These are phyloP conservation scores for Epinephelus lanceolatus DNA, from an alignment of 2,113 vertebrate genomes.

Conservation along the genomic window DNA sequence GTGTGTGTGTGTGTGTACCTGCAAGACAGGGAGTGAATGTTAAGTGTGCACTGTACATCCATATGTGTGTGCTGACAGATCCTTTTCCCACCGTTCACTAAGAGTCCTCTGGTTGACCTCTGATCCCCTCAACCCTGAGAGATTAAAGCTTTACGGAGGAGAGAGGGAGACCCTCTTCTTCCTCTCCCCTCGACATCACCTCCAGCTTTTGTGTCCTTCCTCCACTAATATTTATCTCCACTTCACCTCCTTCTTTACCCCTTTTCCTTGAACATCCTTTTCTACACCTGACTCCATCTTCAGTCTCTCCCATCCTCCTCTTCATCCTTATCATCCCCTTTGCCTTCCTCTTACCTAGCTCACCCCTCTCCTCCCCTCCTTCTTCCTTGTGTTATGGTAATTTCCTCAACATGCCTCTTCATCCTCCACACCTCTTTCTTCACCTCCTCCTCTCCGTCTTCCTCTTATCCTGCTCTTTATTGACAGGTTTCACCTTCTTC, in stretches of 20 bases:
- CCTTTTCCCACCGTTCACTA: constrained; percentile 64
- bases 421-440: background rate
- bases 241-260: constrained; percentile 6
- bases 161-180: background rate
- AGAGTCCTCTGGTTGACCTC: constrained; percentile 63
- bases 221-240: background rate
- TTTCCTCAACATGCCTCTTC: constrained; percentile 15
- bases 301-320: background rate
- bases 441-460: background rate
- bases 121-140: constrained; percentile 51
- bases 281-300: constrained; percentile 1
- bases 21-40: background rate
- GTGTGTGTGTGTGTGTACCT: background rate
- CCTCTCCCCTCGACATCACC: constrained; percentile 1
- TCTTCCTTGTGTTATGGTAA: background rate
- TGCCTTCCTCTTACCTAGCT: background rate
- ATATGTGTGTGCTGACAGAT: constrained; percentile 56
- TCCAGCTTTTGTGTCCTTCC: constrained; percentile 15
- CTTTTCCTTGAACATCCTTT: background rate
- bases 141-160: constrained; percentile 62
- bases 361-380: background rate
- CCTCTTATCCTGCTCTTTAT: background rate
- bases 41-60: background rate
- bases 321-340: background rate
- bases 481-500: background rate